Evolutionary conservation across 2,113 vertebrate genomes (phyloP), one percentile per base, ranked within the genome.

Genomic region (Pithys albifrons): DNA sequence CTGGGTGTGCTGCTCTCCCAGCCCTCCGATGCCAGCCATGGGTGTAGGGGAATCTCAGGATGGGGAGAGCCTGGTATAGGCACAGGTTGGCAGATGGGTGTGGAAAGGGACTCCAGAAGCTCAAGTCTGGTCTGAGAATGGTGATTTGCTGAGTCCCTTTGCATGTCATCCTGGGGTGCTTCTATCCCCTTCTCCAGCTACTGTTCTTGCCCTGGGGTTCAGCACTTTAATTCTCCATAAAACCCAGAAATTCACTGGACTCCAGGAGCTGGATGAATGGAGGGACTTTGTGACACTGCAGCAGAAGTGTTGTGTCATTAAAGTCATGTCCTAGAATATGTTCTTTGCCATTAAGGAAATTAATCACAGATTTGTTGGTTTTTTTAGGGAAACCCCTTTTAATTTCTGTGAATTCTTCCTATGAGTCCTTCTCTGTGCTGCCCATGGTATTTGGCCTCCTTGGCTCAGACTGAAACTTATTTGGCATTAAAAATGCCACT

Each of bases 21-120:
- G 64, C 58, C 37, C 20, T 43, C 39, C 2, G 0, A 10, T 25
- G 62, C 24, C 2, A 5, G 31, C 19, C 1, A 1, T 19, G 0
- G 1, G 14, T 1, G 1, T 0, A 24, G 58, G 27, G 41, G 17
- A 25, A 9, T 16, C 33, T 37, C 0, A 0, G 43, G 19, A 10
- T 48, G n/a, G 43, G 39, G 49, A 54, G 33, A 74, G 18, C 52
- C 48, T 55, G 70, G 12, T 19, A 39, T 4, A 17, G 37, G 18
- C 12, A 19, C 2, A 7, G 72, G 12, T 45, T 59, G 58, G 51
- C 13, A 46, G 24, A 23, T 49, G 62, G 35, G 20, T 59, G 33
- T 31, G 10, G 29, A 65, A 65, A 19, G 35, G 35, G 66, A 39
- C 31, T 71, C 55, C 33, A 39, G 59, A 66, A 46, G 12, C 15